These are phyloP conservation scores for Calliopum simillimum DNA, from an alignment of 2,888 invertebrate genomes.

Conservation along the genomic window DNA sequence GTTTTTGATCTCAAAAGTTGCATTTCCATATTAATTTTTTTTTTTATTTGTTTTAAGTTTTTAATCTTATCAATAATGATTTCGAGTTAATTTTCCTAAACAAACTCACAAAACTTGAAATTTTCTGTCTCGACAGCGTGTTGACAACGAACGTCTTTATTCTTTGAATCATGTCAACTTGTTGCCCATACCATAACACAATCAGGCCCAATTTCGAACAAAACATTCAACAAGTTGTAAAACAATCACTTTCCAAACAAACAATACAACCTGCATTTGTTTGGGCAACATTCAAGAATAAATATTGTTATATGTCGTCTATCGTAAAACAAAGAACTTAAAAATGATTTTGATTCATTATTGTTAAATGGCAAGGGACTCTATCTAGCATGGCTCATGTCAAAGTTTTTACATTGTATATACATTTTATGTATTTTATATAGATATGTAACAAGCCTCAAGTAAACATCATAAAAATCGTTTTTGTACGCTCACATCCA, in stretches of 20 bases:
- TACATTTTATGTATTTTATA: no score
- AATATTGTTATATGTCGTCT: background rate
- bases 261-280: conserved; percentile 5
- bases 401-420: conserved; percentile 12
- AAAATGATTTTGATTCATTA: background rate
- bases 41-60: no score
- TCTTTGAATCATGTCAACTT: no score
- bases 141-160: no score
- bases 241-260: conserved; percentile 11
- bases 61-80: no score
- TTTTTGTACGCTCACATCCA: conserved; percentile 5
- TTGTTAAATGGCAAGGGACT: background rate
- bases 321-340: conserved; percentile 5
- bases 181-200: background rate
- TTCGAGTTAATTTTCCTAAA: no score
- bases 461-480: conserved; percentile 31
- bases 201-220: conserved; percentile 13
- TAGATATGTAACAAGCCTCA: conserved; percentile 7
- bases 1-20: no score
- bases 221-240: conserved; percentile 22
- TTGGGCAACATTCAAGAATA: conserved; percentile 21
- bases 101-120: no score
- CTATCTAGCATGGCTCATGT: conserved; percentile 21
- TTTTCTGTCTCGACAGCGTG: no score
- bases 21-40: no score